A percentile compares a stretch with the other conserved stretches of the same genome.
Conservation (phyloP, 2,113 vertebrate species). For the Cariama cristata region DNA sequence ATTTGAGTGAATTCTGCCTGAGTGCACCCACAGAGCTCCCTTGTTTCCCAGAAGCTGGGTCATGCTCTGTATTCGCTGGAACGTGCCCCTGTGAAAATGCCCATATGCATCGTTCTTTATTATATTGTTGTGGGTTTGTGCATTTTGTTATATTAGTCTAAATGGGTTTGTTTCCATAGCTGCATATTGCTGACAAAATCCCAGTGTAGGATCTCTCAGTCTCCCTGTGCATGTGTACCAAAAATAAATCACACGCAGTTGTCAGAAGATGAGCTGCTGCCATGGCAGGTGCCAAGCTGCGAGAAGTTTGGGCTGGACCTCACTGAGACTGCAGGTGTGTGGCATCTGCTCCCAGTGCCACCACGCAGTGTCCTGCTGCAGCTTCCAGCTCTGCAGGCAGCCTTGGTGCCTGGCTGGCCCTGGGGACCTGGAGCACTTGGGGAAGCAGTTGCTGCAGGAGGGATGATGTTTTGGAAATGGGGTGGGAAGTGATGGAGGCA, state of each 20-base stretch:
- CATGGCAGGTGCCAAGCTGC: neutral
- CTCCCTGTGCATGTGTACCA: neutral
- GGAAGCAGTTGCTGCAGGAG: neutral
- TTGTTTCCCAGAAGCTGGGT: neutral
- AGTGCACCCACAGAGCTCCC: neutral
- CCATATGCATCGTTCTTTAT: neutral
- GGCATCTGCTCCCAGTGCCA: neutral
- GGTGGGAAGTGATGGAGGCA: neutral
- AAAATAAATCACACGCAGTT: constrained; percentile 6
- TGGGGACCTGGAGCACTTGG: neutral
- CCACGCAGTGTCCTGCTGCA: neutral
- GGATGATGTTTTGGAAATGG: neutral
- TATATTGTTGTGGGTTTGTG: neutral
- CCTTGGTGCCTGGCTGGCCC: neutral
- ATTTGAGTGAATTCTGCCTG: neutral
- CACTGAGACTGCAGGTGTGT: neutral
- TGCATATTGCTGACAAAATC: constrained; percentile 5
- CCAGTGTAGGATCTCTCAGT: neutral
- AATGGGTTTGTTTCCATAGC: constrained; percentile 57
- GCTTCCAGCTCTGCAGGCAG: neutral
- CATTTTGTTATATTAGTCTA: constrained; percentile 25
- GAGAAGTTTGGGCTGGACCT: neutral
- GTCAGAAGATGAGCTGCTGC: neutral
- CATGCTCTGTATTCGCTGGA: neutral
- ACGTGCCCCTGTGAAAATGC: neutral